Percentiles rank a stretch among this genome's conserved stretches.
These are phyloP conservation scores for Penaeus japonicus DNA, from an alignment of 1,140 invertebrate species.

Conservation along the genomic window DNA sequence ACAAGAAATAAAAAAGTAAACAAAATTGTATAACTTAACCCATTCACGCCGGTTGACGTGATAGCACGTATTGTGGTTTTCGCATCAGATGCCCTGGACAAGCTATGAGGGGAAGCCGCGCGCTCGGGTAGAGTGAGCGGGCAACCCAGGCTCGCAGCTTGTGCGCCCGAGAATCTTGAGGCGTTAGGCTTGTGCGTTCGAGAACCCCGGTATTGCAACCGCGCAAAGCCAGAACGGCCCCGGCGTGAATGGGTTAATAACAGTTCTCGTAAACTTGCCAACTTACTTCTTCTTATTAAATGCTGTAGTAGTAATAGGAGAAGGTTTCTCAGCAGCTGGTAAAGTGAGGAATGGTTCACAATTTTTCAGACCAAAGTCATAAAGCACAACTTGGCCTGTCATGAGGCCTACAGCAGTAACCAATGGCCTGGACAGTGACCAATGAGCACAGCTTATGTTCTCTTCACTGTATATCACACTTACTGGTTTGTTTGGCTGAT, in stretches of 20 bases:
- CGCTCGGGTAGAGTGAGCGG: too few species aligned
- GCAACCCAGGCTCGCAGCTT: too few species aligned
- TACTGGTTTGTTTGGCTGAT: constrained; percentile 52
- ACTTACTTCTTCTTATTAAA: constrained; percentile 50
- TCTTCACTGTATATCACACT: constrained; percentile 45
- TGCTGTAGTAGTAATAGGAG: constrained; percentile 3
- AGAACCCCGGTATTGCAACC: too few species aligned
- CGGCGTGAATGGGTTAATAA: neutral
- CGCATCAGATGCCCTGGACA: too few species aligned
- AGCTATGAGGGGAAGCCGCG: too few species aligned
- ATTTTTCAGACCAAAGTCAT: constrained; percentile 23
- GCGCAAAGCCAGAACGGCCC: neutral
- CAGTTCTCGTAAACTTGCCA: too few species aligned
- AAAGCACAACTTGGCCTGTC: constrained; percentile 29
- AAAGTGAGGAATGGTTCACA: constrained; percentile 33
- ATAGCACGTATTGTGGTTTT: too few species aligned
- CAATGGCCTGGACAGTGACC: constrained; percentile 43
- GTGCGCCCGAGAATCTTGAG: too few species aligned
- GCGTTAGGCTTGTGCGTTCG: too few species aligned
- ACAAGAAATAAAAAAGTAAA: too few species aligned
- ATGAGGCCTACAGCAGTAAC: constrained; percentile 23
- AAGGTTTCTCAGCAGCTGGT: constrained; percentile 25
- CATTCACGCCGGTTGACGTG: too few species aligned
- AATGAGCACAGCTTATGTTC: constrained; percentile 29
- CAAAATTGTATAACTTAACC: too few species aligned